Conservation (phyloP, 2,113 vertebrate genomes). For the Alligator sinensis region DNA sequence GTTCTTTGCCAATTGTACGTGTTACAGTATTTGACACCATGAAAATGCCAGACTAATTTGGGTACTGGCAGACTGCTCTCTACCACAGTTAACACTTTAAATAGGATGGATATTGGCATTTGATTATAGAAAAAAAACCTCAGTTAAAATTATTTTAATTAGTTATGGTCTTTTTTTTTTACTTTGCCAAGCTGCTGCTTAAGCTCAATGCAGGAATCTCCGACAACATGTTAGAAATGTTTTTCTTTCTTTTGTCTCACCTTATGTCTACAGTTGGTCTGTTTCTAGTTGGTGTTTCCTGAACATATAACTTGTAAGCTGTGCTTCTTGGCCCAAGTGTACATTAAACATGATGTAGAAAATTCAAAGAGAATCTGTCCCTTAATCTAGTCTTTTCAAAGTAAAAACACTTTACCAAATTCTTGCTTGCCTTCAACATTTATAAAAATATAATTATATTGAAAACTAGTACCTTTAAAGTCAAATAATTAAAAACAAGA, state of each 20-base stretch:
- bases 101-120: constrained; percentile 21
- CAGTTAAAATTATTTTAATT: background rate
- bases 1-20: constrained; percentile 47
- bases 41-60: constrained; percentile 60
- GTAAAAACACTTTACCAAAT: background rate
- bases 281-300: constrained; percentile 31
- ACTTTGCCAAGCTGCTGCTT: constrained; percentile 17
- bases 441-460: constrained; percentile 8
- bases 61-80: constrained; percentile 46
- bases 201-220: background rate
- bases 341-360: constrained; percentile 6
- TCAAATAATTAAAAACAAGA: background rate
- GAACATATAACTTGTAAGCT: constrained; percentile 49
- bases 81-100: constrained; percentile 37
- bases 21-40: constrained; percentile 60
- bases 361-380: constrained; percentile 8
- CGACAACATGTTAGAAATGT: background rate
- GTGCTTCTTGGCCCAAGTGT: constrained; percentile 32
- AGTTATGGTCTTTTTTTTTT: background rate
- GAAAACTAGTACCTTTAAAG: background rate
- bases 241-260: background rate
- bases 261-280: constrained; percentile 30
- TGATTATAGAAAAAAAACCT: background rate
- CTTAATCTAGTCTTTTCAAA: constrained; percentile 18
- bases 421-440: constrained; percentile 15